These are phyloP conservation scores for Mormyrus lacerda DNA, from an alignment of 2,113 vertebrate genomes.

Conservation along the genomic window DNA sequence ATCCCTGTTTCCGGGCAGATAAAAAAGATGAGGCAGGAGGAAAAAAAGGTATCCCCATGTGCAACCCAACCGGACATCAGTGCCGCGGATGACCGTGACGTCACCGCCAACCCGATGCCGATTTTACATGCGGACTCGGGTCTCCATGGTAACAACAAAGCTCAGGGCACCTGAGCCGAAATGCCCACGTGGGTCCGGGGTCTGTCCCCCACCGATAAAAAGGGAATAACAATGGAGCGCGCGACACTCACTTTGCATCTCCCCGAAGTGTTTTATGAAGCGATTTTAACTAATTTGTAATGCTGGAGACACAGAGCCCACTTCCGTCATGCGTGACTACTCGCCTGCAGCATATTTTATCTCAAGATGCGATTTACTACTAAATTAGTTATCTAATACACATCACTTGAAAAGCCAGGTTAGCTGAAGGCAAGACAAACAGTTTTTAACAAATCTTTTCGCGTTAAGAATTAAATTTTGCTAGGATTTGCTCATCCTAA, in stretches of 20 bases:
- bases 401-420: neutral
- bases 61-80: neutral
- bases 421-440: neutral
- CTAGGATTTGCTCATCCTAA: neutral
- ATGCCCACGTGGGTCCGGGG: neutral
- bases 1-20: neutral
- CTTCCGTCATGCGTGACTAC: neutral
- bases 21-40: neutral
- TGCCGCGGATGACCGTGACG: neutral
- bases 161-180: neutral
- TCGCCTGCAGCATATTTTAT: neutral
- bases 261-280: neutral
- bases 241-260: neutral
- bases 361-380: neutral
- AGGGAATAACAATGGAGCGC: neutral
- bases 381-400: neutral
- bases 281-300: neutral
- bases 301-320: neutral
- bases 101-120: neutral
- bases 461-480: neutral
- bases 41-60: neutral
- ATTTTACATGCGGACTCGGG: neutral
- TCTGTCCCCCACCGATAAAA: neutral
- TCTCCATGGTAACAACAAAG: conserved; percentile 3
- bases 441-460: neutral